Evolutionary conservation across 2,113 vertebrate genomes (phyloP).

Genomic region (Prunella himalayana): DNA sequence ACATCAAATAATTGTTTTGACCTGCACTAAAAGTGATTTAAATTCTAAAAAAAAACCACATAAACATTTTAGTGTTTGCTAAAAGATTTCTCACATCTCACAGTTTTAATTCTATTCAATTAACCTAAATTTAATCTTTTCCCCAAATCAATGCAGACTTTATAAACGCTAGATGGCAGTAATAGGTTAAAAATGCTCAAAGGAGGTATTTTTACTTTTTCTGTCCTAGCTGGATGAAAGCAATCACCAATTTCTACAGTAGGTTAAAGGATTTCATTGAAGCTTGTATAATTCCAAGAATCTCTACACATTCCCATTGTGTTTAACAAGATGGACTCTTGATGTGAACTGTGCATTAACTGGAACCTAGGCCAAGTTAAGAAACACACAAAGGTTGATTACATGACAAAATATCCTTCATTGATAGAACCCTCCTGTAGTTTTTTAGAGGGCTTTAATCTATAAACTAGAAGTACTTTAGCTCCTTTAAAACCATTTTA

Average conservation of each 20-base stretch:
- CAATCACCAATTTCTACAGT: not conserved
- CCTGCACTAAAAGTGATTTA: not conserved
- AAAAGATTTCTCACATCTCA: not conserved
- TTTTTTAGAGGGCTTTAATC: not conserved
- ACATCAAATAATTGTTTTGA: not conserved
- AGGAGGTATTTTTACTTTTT: not conserved
- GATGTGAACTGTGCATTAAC: not conserved
- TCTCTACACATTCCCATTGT: not conserved
- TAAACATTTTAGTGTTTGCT: not conserved
- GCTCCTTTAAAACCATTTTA: not conserved
- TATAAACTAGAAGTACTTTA: not conserved
- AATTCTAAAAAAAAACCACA: not conserved
- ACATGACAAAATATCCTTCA: not conserved
- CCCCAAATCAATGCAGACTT: not conserved
- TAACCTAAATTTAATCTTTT: not conserved
- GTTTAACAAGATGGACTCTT: not conserved
- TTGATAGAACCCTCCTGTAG: not conserved
- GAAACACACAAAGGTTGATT: not conserved
- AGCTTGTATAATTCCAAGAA: not conserved
- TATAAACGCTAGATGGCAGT: conserved; percentile 71
- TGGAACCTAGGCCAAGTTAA: not conserved
- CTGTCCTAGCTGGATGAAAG: not conserved
- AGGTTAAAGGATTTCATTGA: not conserved
- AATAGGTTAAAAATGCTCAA: not conserved
- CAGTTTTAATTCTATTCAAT: not conserved